Base-by-base conservation (phyloP, 2,113 vertebrate species). In the Nansenia antarctica region DNA sequence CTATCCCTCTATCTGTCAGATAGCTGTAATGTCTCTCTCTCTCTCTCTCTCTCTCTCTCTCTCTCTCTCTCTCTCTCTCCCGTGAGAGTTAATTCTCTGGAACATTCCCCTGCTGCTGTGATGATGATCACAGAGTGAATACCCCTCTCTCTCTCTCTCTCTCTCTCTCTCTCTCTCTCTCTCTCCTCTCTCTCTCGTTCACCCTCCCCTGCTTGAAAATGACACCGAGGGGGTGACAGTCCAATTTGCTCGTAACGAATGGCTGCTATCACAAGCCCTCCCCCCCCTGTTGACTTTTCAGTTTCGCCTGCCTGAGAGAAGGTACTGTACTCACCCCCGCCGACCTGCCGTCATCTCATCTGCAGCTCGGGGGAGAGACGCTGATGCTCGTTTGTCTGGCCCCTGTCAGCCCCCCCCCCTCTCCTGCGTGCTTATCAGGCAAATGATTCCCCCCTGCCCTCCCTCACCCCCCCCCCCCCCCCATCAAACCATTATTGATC, bases 201-300 rank as follows among this genome's bases (percentile, higher is more conserved):
- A 29, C 4, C 15, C 93, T 93, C 92, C 91, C 92, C 86, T 87
- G 93, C 94, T 89, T 78, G 95, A 94, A 91, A 94, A 93, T 90
- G 93, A 95, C 95, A 91, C 83, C 47, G 91, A 84, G 90, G 90
- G 90, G 77, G 35, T 97, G 96, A 98, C 97, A 98, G 95, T 95
- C 96, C 96, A 97, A 98, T 98, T 98, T 98, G 90, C 92, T 84
- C 91, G 82, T 96, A 95, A 98, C 94, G 90, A 94, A 98, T 98
- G 94, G 94, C 78, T 77, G 92, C 94, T 91, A 93, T 95, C 94
- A 90, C 86, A 82, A n/a, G 71, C 86, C 86, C 73, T 52, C 90
- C 71, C 77, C 83, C 4, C 47, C 75, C 81, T 92, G 85, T 88
- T 82, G 92, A 92, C 85, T 92, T 90, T 88, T 91, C 88, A 59